phyloP scores from a whole-genome alignment of 1,140 invertebrate genomes.

The Propsilocerus akamusi region DNA sequence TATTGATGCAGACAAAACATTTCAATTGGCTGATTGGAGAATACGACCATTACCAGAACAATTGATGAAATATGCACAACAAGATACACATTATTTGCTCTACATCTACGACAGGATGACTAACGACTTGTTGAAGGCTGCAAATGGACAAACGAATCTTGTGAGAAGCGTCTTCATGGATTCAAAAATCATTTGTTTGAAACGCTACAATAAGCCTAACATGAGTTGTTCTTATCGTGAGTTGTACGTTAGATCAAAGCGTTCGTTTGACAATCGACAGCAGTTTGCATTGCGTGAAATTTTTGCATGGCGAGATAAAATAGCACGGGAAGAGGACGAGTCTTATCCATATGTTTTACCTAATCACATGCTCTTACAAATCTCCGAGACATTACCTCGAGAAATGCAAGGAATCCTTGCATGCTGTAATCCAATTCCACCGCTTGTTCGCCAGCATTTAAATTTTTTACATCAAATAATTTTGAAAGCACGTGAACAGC shows the following conservation, averaged over 20 bases:
- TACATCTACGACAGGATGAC: conserved; percentile 76
- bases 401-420: conserved; percentile 88
- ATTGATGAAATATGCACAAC: conserved; percentile 73
- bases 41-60: conserved; percentile 72
- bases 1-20: conserved; percentile 66
- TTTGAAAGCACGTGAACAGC: conserved; percentile 50
- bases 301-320: conserved; percentile 73
- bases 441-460: conserved; percentile 60
- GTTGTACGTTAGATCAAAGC: conserved; percentile 58
- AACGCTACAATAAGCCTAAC: conserved; percentile 61
- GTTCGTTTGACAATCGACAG: conserved; percentile 72
- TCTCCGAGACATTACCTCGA: conserved; percentile 75
- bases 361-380: conserved; percentile 87
- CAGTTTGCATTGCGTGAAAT: conserved; percentile 63
- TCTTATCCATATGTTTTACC: conserved; percentile 81
- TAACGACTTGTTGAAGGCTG: conserved; percentile 53
- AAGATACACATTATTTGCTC: conserved; percentile 90
- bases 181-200: conserved; percentile 53
- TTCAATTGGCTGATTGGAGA: conserved; percentile 92
- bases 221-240: conserved; percentile 52
- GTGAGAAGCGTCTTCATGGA: conserved; percentile 47
- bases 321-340: conserved; percentile 80
- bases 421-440: conserved; percentile 85
- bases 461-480: conserved; percentile 59
- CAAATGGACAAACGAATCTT: conserved; percentile 48